Evolutionary conservation across 2,888 invertebrate species (phyloP).

Genomic region (Helleia helle): DNA sequence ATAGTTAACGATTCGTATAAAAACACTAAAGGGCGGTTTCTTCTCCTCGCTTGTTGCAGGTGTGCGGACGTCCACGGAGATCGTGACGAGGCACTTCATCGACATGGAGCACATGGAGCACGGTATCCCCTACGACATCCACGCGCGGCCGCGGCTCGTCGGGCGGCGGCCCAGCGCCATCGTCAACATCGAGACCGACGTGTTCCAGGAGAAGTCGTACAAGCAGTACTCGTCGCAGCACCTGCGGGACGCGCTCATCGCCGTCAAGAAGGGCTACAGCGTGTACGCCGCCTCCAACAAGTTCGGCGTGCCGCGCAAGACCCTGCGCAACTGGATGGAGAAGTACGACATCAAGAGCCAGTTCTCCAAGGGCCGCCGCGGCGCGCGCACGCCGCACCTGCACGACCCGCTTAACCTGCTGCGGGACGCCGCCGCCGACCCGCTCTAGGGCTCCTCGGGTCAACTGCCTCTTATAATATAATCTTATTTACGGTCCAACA

Average conservation of each 20-base stretch:
- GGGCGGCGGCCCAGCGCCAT: constrained; percentile 59
- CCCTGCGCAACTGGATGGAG: constrained; percentile 73
- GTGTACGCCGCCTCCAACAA: constrained; percentile 73
- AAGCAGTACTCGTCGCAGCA: constrained; percentile 70
- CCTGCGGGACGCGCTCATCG: constrained; percentile 59
- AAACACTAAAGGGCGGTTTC: constrained; percentile 47
- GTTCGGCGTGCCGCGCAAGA: constrained; percentile 70
- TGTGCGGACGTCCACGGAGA: constrained; percentile 61
- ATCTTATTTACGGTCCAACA: too few relatives aligned
- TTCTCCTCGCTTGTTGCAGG: constrained; percentile 69
- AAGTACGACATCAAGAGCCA: constrained; percentile 72
- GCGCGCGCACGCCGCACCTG: constrained; percentile 44
- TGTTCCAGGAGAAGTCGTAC: constrained; percentile 66
- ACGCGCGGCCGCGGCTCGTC: constrained; percentile 58
- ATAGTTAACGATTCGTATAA: constrained; percentile 16
- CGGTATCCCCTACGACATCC: constrained; percentile 57
- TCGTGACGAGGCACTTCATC: constrained; percentile 64
- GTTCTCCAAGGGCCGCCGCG: constrained; percentile 64
- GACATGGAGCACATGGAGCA: constrained; percentile 63
- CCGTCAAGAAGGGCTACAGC: constrained; percentile 67
- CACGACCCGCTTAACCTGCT: constrained; percentile 56
- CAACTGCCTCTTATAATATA: too few relatives aligned
- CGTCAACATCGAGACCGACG: constrained; percentile 63
- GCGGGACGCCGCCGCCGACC: constrained; percentile 42
- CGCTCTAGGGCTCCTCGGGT: too few relatives aligned